A percentile compares a stretch with the other conserved stretches of the same genome.
Conservation (phyloP, 2,113 vertebrate species). For the Gopherus flavomarginatus region DNA sequence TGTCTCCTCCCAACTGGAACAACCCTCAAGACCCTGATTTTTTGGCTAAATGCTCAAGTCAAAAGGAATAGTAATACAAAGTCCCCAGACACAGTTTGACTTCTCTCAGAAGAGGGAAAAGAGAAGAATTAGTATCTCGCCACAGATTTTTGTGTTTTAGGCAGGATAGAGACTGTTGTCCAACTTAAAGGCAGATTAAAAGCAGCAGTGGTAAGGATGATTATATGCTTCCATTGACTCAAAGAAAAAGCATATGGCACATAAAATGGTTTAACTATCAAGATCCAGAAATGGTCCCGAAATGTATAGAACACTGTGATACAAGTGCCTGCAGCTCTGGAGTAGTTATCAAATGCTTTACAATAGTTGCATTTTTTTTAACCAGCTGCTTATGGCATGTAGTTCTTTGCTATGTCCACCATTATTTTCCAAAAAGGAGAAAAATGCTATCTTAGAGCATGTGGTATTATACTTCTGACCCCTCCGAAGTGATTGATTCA, state of each 20-base stretch:
- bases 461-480: slow-evolving; percentile 23
- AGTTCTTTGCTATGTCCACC: slow-evolving; percentile 13
- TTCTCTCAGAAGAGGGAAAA: neutral
- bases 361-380: slow-evolving; percentile 6
- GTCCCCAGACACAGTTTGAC: neutral
- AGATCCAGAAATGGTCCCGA: slow-evolving; percentile 29
- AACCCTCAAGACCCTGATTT: neutral
- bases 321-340: slow-evolving; percentile 1
- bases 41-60: neutral
- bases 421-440: slow-evolving; percentile 42
- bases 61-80: neutral
- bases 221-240: neutral
- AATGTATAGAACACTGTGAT: neutral
- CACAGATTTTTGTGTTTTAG: neutral
- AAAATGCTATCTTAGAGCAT: slow-evolving; percentile 20
- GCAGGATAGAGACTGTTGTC: neutral
- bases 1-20: neutral
- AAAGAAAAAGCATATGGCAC: neutral
- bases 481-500: slow-evolving; percentile 58
- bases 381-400: slow-evolving; percentile 11
- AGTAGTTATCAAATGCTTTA: neutral
- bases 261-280: neutral
- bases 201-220: neutral
- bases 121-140: neutral
- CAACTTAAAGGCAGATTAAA: slow-evolving; percentile 11